These are phyloP conservation scores for Calephelis perditalis DNA, from an alignment of 2,888 invertebrate species.

Conservation along the genomic window DNA sequence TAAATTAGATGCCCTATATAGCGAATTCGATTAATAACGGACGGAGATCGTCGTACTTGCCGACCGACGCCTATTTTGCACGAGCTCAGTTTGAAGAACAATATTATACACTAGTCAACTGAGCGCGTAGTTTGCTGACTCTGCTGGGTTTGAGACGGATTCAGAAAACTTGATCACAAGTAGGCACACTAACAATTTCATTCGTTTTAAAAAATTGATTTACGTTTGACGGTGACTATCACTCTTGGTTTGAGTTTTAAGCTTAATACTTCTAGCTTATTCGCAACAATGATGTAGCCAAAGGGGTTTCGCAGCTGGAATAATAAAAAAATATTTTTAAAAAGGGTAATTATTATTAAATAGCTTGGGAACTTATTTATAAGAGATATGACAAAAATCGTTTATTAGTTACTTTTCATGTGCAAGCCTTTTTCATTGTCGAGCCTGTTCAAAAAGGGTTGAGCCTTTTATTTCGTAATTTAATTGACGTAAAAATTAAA, in stretches of 20 bases:
- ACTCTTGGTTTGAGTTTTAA: background rate
- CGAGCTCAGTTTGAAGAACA: background rate
- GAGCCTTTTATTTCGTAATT: constrained; percentile 18
- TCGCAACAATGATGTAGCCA: constrained; percentile 2
- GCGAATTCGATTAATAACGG: constrained; percentile 18
- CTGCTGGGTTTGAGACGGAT: background rate
- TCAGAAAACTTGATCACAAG: background rate
- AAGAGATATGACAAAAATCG: constrained; percentile 20
- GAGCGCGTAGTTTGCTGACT: background rate
- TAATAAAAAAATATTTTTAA: constrained; percentile 20
- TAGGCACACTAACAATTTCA: background rate
- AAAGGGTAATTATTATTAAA: constrained; percentile 20
- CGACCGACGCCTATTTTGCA: background rate
- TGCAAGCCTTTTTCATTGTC: constrained; percentile 24
- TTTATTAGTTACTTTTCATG: constrained; percentile 26
- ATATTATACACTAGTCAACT: background rate
- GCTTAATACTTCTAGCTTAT: background rate
- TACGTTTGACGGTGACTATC: constrained; percentile 1
- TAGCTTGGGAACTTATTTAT: constrained; percentile 21
- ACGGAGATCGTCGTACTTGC: constrained; percentile 11
- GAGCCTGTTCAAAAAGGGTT: constrained; percentile 21
- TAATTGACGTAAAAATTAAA: constrained; percentile 30
- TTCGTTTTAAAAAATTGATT: background rate
- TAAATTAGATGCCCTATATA: constrained; percentile 11
- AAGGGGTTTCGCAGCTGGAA: constrained; percentile 17